Evolutionary conservation across 2,888 invertebrate species (phyloP), one percentile per base, ranked within the genome.

Genomic region (Melinaea menophilus): DNA sequence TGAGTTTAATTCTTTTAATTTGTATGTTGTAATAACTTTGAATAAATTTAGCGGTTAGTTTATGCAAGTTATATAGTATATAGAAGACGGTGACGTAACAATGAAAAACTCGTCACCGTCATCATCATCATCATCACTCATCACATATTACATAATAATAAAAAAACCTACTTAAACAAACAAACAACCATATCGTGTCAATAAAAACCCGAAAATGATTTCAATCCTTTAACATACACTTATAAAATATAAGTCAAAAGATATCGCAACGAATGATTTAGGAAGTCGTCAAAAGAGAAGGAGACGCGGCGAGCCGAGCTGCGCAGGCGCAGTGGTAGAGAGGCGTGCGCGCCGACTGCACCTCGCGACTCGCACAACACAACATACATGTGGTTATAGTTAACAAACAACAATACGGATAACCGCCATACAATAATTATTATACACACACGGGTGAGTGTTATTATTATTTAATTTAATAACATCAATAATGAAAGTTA

Each of bases 281-380:
- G 67, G 62, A 66, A 69, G 65, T 63, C 61, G 63, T 59, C 58
- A 58, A 48, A 66, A 68, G 70, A 71, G 71, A 71, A 72, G 75
- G 73, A 75, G 74, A 65, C 66, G 34, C 61, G 11, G 59, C 37
- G 13, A 60, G 47, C 9, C 41, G 31, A 31, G 55, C 55, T 5
- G 68, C 71, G 74, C 72, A 35, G 47, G 75, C 79, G 78, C 86
- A 87, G 86, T 85, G 79, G 70, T 69, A 68, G 69, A 71, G 71
- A 69, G 74, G 74, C 81, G 79, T 78, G 78, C 80, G 82, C 79
- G 81, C 73, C 72, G 76, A 66, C 73, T 72, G 72, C 79, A 77
- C 79, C 73, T 74, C 75, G 70, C 73, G 73, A 65, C 72, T 77
- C 79, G 79, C 76, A 79, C 80, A 75, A 76, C 75, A 68, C 70